phyloP scores from a whole-genome alignment of 1,140 invertebrate species.

The Pararge aegeria region DNA sequence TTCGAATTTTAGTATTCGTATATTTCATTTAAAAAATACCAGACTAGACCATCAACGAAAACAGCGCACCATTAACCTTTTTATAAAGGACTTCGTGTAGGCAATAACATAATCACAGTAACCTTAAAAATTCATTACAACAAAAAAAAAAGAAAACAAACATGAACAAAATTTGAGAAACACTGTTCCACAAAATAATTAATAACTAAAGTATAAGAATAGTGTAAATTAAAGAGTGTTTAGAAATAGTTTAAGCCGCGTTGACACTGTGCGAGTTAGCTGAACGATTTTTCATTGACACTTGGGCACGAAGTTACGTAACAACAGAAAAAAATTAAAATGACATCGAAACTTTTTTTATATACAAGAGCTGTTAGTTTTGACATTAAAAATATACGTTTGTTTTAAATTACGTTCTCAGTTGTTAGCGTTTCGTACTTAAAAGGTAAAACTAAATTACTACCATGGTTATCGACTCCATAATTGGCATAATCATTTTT shows the following conservation, averaged over 20 bases:
- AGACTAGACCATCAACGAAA: conserved; percentile 71
- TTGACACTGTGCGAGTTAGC: neutral
- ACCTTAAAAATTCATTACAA: conserved; percentile 51
- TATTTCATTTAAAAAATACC: conserved; percentile 59
- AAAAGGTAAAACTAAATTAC: no score
- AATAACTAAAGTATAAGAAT: conserved; percentile 44
- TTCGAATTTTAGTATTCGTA: conserved; percentile 65
- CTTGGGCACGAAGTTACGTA: no score
- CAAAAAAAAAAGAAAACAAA: conserved; percentile 52
- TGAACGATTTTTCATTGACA: neutral
- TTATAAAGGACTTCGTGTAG: conserved; percentile 21
- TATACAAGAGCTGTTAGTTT: no score
- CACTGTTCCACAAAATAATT: conserved; percentile 64
- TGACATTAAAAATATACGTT: no score
- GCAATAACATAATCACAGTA: conserved; percentile 59
- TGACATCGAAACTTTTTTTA: no score
- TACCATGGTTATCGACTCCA: no score
- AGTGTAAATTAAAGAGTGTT: conserved; percentile 36
- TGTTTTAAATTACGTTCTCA: no score
- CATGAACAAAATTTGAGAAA: conserved; percentile 71
- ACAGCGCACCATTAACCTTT: conserved; percentile 46
- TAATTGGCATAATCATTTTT: no score
- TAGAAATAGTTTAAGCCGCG: conserved; percentile 47
- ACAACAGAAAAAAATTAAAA: no score
- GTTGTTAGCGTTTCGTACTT: no score